Base-by-base conservation (phyloP, 2,797 vertebrate genomes). In the Tenualosa thibaudeaui region DNA sequence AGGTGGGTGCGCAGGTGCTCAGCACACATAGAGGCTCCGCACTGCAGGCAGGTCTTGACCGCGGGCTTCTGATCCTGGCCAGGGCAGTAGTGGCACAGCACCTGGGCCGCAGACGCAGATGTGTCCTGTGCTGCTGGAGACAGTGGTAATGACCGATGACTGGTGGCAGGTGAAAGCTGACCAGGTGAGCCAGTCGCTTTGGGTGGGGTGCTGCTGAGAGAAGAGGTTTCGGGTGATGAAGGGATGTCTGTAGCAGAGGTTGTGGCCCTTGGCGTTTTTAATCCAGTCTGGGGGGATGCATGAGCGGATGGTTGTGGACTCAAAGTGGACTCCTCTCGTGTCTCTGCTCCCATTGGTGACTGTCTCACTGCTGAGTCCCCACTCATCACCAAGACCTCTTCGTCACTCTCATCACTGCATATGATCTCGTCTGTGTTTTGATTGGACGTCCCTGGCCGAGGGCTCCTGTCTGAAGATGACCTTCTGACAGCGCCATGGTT, bases 11-110 rank as follows among this genome's bases (percentile, higher is more conserved):
- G 93, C 65, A 96, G 92, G 87, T 96, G 96, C 24, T 96, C 92
- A 0, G 86, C 3, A 82, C 96, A 96, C 95, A 96, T 96, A 62
- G 96, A 96, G 5, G 95, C 95, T 0, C 94, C 95, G 0, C 96
- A 96, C 86, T 95, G 93, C 86, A 96, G 92, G 50, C 96, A 96
- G 82, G 95, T 96, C 90, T 95, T 96, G 40, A 96, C 93, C 0
- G 95, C 96, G 0, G 81, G 10, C 89, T 92, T 92, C 83, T 10
- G 90, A 0, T 83, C 82, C 0, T 53, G 40, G 86, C 90, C 89
- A 37, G 92, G 92, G 88, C 96, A 96, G 84, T 95, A 96, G 87
- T 96, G 92, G 87, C 96, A 96, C 8, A 87, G 85, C 17, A 96
- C 31, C 24, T 7, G 62, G 62, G 24, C 12, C 1, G 9, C 37